A percentile compares a stretch with the other conserved stretches of the same genome.
Conservation (phyloP, 1,140 invertebrate genomes). For the Saccostrea glomerata region DNA sequence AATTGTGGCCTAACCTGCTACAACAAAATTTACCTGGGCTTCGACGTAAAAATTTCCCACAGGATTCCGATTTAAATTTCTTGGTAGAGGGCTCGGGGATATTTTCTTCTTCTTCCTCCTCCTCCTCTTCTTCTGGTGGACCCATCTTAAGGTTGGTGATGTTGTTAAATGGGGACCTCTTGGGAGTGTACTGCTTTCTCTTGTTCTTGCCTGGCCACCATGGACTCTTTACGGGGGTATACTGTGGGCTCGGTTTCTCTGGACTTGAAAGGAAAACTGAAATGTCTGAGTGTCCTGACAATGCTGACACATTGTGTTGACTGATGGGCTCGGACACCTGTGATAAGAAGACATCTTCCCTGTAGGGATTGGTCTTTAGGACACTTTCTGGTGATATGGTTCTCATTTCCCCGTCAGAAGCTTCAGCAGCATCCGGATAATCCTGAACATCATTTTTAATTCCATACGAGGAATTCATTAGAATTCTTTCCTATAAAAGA, state of each 20-base stretch:
- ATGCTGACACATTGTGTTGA: background rate
- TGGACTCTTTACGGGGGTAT: conserved; percentile 42
- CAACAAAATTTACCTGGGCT: conserved; percentile 38
- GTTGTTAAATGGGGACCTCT: conserved; percentile 57
- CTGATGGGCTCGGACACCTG: background rate
- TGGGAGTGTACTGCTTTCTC: conserved; percentile 64
- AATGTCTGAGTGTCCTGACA: conserved; percentile 13
- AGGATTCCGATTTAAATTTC: background rate
- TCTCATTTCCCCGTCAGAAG: conserved; percentile 52
- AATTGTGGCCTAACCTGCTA: background rate
- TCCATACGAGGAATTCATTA: conserved; percentile 42
- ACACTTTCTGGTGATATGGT: conserved; percentile 64
- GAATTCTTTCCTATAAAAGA: conserved; percentile 24
- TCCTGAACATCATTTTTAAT: conserved; percentile 50
- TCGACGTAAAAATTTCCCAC: conserved; percentile 12
- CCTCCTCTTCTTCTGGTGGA: background rate
- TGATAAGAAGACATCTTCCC: background rate
- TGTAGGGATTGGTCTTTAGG: conserved; percentile 53
- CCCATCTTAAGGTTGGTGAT: conserved; percentile 46
- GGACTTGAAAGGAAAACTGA: conserved; percentile 22
- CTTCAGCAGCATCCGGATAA: conserved; percentile 40
- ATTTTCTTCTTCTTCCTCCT: background rate
- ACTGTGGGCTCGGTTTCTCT: background rate
- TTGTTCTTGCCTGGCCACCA: conserved; percentile 57
- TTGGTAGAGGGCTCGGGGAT: conserved; percentile 10